Evolutionary conservation across 2,797 vertebrate genomes (phyloP).

Genomic region (Tolypeutes matacus): DNA sequence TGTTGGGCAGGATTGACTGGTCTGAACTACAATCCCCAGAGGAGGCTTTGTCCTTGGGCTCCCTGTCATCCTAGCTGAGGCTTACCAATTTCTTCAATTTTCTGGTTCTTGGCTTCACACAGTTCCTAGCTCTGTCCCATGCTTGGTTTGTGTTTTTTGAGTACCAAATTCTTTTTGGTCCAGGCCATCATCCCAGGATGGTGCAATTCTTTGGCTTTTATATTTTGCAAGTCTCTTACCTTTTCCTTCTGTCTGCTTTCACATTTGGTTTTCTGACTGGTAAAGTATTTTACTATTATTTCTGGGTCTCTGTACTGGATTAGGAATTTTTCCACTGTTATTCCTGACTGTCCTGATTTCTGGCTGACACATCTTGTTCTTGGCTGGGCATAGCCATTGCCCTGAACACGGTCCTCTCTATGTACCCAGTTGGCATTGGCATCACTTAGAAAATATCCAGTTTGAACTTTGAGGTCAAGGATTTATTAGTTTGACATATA

Average conservation of each 20-base stretch:
- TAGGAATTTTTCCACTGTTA: not conserved
- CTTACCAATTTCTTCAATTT: not conserved
- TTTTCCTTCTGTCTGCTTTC: not conserved
- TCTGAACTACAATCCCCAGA: not conserved
- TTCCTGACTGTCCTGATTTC: not conserved
- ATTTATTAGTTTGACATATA: not conserved
- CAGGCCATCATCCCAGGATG: not conserved
- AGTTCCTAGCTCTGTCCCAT: not conserved
- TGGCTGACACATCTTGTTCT: not conserved
- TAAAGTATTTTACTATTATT: not conserved
- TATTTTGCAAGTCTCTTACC: not conserved
- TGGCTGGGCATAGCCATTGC: not conserved
- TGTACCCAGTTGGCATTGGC: not conserved
- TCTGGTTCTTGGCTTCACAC: not conserved
- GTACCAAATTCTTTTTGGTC: not conserved
- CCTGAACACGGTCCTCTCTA: not conserved
- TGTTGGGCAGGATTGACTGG: not conserved
- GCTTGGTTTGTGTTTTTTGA: not conserved
- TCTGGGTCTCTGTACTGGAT: not conserved
- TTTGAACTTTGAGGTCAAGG: not conserved
- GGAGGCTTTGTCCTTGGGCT: not conserved
- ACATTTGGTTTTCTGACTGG: not conserved
- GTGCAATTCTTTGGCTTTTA: not conserved
- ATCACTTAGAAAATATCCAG: not conserved
- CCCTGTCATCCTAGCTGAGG: not conserved